These are phyloP conservation scores for Hirtodrosophila alboralis DNA, from an alignment of 2,888 invertebrate species.

Conservation along the genomic window DNA sequence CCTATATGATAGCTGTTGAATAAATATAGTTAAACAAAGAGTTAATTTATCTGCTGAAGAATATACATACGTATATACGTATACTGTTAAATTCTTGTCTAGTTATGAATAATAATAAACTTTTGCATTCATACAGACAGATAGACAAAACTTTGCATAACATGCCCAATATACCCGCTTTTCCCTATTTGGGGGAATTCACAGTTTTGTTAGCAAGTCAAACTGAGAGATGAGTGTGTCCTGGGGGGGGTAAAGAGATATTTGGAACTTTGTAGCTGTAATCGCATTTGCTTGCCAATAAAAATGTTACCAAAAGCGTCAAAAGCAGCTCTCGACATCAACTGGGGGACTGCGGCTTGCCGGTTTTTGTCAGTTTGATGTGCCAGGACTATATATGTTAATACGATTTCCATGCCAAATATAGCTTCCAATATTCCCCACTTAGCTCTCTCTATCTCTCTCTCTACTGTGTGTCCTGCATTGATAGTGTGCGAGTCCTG, in stretches of 20 bases:
- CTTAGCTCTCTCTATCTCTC: background rate
- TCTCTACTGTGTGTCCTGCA: slow-evolving; percentile 15
- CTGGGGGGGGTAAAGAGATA: background rate
- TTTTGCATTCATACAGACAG: too few relatives aligned
- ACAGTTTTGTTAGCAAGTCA: slow-evolving; percentile 20
- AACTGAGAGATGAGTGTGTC: background rate
- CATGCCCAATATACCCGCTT: too few relatives aligned
- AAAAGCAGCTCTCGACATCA: slow-evolving; percentile 34
- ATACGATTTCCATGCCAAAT: slow-evolving; percentile 27
- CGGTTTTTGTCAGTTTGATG: background rate
- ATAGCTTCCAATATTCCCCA: too few relatives aligned
- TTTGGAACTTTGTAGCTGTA: slow-evolving; percentile 39
- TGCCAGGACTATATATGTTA: slow-evolving; percentile 13
- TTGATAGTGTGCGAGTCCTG: slow-evolving; percentile 52
- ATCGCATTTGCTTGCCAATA: slow-evolving; percentile 68
- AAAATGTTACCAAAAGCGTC: slow-evolving; percentile 44
- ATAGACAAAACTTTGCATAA: too few relatives aligned
- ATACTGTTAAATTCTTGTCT: too few relatives aligned
- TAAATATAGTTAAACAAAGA: too few relatives aligned
- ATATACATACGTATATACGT: too few relatives aligned
- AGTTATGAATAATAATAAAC: too few relatives aligned
- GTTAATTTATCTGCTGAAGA: too few relatives aligned
- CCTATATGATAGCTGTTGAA: too few relatives aligned
- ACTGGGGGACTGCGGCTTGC: background rate
- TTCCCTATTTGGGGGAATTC: too few relatives aligned